Evolutionary conservation across 2,888 invertebrate genomes (phyloP).

Genomic region (Cantharis rufa): DNA sequence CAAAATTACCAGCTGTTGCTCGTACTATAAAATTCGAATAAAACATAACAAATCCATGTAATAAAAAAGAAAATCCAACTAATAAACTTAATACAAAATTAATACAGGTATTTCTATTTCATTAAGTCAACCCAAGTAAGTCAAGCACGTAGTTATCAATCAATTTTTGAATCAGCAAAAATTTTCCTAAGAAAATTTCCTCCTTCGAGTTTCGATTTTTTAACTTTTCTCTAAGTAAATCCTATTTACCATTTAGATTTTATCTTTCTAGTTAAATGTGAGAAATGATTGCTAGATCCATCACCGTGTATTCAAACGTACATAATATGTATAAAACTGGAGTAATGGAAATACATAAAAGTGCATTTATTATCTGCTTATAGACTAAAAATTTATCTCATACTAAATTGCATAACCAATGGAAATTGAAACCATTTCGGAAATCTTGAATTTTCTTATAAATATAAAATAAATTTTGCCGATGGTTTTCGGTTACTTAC

Average conservation of each 20-base stretch:
- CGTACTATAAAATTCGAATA: not conserved
- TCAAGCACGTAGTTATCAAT: not conserved
- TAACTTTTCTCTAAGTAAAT: not conserved
- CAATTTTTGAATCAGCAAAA: not conserved
- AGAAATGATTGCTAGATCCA: not conserved
- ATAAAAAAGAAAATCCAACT: not conserved
- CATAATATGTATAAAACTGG: not conserved
- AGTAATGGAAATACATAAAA: not conserved
- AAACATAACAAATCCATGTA: not conserved
- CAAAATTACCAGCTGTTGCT: constrained; percentile 25
- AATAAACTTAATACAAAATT: not conserved
- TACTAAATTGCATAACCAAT: not conserved
- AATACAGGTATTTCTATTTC: not conserved
- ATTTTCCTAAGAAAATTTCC: not conserved
- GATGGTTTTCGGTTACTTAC: not conserved
- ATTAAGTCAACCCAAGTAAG: not conserved
- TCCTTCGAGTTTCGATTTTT: not conserved
- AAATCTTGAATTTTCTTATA: not conserved
- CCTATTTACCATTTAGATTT: not conserved
- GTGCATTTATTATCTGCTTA: not conserved
- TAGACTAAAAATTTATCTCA: not conserved
- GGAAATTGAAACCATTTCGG: not conserved
- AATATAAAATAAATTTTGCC: not conserved
- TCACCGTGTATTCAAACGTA: not conserved
- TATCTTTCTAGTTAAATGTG: not conserved